Evolutionary conservation across 2,797 vertebrate species (phyloP).

Genomic region (Mareca strepera): DNA sequence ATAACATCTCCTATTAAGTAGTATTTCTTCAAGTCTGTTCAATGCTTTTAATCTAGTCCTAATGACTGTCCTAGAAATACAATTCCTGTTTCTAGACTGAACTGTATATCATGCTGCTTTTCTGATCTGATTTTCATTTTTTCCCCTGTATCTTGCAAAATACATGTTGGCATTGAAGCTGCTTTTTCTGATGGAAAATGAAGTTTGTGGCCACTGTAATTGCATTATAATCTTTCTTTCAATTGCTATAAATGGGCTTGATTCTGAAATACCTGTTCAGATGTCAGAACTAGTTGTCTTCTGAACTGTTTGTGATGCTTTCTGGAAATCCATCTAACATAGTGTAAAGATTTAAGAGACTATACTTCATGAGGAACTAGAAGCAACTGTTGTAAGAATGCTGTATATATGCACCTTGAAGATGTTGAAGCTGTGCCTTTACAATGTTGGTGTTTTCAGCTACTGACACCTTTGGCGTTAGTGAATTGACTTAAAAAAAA

Average conservation of each 20-base stretch:
- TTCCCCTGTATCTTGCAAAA: background rate
- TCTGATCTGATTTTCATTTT: background rate
- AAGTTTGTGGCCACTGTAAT: background rate
- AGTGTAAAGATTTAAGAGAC: background rate
- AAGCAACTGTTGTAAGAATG: background rate
- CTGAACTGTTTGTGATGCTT: background rate
- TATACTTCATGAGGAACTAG: accelerated
- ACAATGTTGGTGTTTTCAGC: background rate
- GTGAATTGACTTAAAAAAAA: background rate
- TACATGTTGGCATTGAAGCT: background rate
- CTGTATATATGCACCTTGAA: background rate
- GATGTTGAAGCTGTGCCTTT: background rate
- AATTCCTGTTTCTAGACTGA: background rate
- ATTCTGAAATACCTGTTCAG: background rate
- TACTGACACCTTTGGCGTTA: background rate
- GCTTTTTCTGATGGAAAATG: background rate
- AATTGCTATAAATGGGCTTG: background rate
- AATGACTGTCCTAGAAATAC: background rate
- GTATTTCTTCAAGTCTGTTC: background rate
- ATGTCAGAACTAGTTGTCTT: slow-evolving; percentile 1
- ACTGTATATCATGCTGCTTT: background rate
- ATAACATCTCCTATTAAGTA: background rate
- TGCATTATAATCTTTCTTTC: background rate
- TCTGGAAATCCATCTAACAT: background rate
- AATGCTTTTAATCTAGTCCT: slow-evolving; percentile 6